Evolutionary conservation across 2,797 vertebrate species (phyloP).

Genomic region (Lophotriccus pileatus): DNA sequence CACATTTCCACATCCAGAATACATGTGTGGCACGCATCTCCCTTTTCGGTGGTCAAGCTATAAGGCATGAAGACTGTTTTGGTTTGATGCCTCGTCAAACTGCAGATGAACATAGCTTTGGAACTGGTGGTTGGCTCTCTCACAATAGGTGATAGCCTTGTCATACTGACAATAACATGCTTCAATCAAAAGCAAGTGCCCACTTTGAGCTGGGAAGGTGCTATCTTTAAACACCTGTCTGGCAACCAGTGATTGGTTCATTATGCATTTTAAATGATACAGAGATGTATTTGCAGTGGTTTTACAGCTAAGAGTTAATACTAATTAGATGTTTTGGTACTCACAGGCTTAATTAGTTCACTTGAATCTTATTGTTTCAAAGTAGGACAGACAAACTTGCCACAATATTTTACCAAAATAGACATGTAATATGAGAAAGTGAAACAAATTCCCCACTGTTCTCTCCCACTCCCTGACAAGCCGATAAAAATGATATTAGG

Average conservation of each 20-base stretch:
- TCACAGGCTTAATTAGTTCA: slow-evolving; percentile 68
- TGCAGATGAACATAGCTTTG: background rate
- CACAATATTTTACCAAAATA: slow-evolving; percentile 69
- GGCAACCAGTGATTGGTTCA: background rate
- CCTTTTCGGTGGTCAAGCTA: background rate
- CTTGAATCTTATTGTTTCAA: slow-evolving; percentile 68
- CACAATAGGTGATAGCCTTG: slow-evolving; percentile 30
- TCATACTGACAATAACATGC: background rate
- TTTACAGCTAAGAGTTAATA: slow-evolving; percentile 61
- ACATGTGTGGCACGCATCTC: background rate
- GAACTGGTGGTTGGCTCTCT: slow-evolving; percentile 29
- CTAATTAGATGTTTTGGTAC: slow-evolving; percentile 68
- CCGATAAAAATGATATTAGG: slow-evolving; percentile 72
- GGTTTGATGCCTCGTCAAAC: slow-evolving; percentile 36
- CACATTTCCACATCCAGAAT: background rate
- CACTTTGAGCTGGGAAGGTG: slow-evolving; percentile 48
- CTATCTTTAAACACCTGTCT: background rate
- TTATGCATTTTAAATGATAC: slow-evolving; percentile 1
- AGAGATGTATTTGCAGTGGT: background rate
- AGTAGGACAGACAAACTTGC: slow-evolving; percentile 56
- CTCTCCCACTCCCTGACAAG: slow-evolving; percentile 67
- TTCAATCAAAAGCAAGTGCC: slow-evolving; percentile 7
- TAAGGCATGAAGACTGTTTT: slow-evolving; percentile 18
- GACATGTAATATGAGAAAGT: slow-evolving; percentile 16
- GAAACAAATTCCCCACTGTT: slow-evolving; percentile 36